Base-by-base conservation (phyloP, 1,140 invertebrate genomes). In the Solenopsis fugax region DNA sequence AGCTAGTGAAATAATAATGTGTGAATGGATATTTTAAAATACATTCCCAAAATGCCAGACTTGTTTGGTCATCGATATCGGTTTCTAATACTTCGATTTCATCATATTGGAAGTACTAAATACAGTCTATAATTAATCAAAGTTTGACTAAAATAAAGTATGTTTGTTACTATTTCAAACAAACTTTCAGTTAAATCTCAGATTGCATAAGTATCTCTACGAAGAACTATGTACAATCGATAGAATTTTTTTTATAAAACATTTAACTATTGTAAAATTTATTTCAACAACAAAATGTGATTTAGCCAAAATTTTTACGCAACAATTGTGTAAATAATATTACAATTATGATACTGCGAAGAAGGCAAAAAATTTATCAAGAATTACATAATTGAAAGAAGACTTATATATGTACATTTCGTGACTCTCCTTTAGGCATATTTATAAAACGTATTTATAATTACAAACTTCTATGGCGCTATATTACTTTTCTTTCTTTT, bases 61-160 rank as follows among this genome's bases (percentile, higher is more conserved):
- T 69, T 78, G 16, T 50, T 50, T 69, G 6, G 48, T 3, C 18
- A 1, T 75, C 34, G 3, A 13, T 1, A 18, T 18, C 18, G 9
- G 1, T 80, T 80, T 50, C 10, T 56, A 56, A 21, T 41, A 45
- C 16, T 12, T 52, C 4, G n/a, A 37, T 67, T 62, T 62, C 16
- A 7, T 65, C 24, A 67, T 89, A 90, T 87, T 58, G 29, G 2
- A 29, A 41, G 67, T 10, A 37, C 58, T 58, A 45, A 69, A 16
- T 50, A 5, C 21, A 56, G 69, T 52, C 4, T 24, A 76, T 64
- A 45, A 45, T 48, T 87, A 58, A 72, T 2, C 34, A 34, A 75
- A 75, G 12, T 37, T 16, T 37, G 3, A 3, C 4, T 21, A 10
- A 48, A 16, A 18, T 52, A 71, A 52, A 34, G 12, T 3, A 72